Evolutionary conservation across 2,888 invertebrate species (phyloP), one percentile per base, ranked within the genome.

Genomic region (Nomada goodeniana): DNA sequence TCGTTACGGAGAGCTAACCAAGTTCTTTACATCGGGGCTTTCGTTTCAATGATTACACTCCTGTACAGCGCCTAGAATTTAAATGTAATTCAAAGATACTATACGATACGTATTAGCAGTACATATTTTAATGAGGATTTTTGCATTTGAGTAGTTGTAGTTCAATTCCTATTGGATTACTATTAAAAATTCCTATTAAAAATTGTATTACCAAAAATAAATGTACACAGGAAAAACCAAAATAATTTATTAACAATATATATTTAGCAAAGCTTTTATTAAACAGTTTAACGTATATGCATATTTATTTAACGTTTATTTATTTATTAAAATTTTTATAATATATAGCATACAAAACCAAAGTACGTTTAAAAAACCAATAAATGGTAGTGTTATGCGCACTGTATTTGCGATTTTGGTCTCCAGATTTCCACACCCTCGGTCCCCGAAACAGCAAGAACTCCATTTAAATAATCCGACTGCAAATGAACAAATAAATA

Each of bases 381-480:
- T 79, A 61, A 80, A 74, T 61, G 57, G 59, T 36, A 26, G 29
- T 53, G 72, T 79, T 83, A 80, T 86, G 79, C 79, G 86, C 82
- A 87, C 53, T 65, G 69, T 47, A 71, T 65, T 59, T 72, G 80
- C 57, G 80, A 81, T 23, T 87, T 91, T 26, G 93, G 90, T 84
- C 91, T 90, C 92, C 92, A 93, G 69, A 93, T 88, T 86, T 92
- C 89, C 60, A 93, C 89, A 64, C 88, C 86, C 44, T 91, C 90
- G 20, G 88, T 84, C 26, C 92, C 91, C n/a, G 92, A 92, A 64
- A 92, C 84, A 23, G 92, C 93, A 15, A 93, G 89, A 72, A 92
- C 90, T 18, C 90, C 90, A 63, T 93, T 91, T 70, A 89, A 77
- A 47, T 92, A 93, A 84, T 92, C 92, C 80, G 91, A 92, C 93